Base-by-base conservation (phyloP, 2,797 vertebrate species). In the Syndactyla subalaris region DNA sequence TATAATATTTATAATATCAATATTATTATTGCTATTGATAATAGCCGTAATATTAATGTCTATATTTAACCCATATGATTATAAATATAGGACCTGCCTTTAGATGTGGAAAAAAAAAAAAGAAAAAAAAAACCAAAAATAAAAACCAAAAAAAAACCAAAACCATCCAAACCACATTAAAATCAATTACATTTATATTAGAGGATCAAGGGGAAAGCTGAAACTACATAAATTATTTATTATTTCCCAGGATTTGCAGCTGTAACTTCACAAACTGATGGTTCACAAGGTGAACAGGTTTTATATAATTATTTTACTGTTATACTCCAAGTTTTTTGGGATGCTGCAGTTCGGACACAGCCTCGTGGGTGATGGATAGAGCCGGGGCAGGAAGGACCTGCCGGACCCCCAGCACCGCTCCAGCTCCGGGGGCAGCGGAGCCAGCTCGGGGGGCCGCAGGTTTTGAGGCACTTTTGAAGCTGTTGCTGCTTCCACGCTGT, bases 251-350 rank as follows among this genome's bases (percentile, higher is more conserved):
- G 10, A 10, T 76, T 89, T 79, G 14, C 70, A 30, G 36, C 14
- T 19, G 36, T 8, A 23, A 32, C 36, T 41, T 7, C 26, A 9
- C 23, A 18, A 63, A 39, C 9, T 2, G 57, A 1, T 0, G 11
- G 34, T 0, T 65, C 23, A 3, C 21, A 20, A 29, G 38, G 17
- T 0, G 18, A 43, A 43, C 5, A 11, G 0, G 0, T 30, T 67
- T 34, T 24, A 10, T 67, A 38, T 43, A 3, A 15, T 32, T 43
- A 0, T 55, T 81, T 71, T 32, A 1, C 13, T 49, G 55, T 48
- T 6, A 11, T 10, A 4, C 17, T 23, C 30, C 26, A 15, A 3
- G 15, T 17, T 23, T 36, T 24, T 3, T 1, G 9, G 5, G 24
- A 29, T 16, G 32, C 24, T 34, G 79, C 14, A 1, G 10, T 3